Base-by-base conservation (phyloP, 2,113 vertebrate genomes). In the Hypomesus transpacificus region DNA sequence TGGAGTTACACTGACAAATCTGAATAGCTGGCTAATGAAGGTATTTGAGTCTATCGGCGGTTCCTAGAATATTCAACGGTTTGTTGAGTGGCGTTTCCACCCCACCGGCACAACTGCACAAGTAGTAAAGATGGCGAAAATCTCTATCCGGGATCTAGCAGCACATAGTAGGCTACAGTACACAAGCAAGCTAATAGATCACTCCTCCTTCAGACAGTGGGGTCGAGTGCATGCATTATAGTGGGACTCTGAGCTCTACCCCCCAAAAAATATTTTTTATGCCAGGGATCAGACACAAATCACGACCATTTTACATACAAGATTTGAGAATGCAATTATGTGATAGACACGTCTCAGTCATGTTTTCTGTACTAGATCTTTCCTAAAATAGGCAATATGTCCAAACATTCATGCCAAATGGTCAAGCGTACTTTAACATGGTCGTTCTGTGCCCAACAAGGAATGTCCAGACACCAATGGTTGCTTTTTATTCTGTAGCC, bases 61-160 rank as follows among this genome's bases (percentile, higher is more conserved):
- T 76, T 87, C 82, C 73, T 87, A 70, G 76, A 87, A 86, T 11
- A 77, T 87, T 78, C 82, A 87, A 86, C 77, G 87, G 87, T 82
- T 88, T 81, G 87, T 82, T 79, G 84, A 84, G 83, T 81, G 70
- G 69, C 84, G 85, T 85, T 76, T 87, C 88, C 84, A 84, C 88
- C 84, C 88, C 82, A 82, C 90, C 88, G 88, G 89, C 80, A 84
- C 78, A 74, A 80, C 76, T 73, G 87, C 39, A 79, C 66, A 76
- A 70, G 80, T 80, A 80, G 79, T 18, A 90, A 90, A 91, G 84
- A 92, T 92, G 92, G 91, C 91, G 88, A 73, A 80, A 68, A 56
- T 68, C 52, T 77, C 81, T 85, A 89, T 90, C 91, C 87, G 90
- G 88, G 89, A 70, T 77, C 87, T 80, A 89, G 86, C 87, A 86